Percentiles rank a stretch among this genome's conserved stretches.
These are phyloP conservation scores for Drosophila atroscutellata DNA, from an alignment of 2,888 invertebrate species.

Conservation along the genomic window DNA sequence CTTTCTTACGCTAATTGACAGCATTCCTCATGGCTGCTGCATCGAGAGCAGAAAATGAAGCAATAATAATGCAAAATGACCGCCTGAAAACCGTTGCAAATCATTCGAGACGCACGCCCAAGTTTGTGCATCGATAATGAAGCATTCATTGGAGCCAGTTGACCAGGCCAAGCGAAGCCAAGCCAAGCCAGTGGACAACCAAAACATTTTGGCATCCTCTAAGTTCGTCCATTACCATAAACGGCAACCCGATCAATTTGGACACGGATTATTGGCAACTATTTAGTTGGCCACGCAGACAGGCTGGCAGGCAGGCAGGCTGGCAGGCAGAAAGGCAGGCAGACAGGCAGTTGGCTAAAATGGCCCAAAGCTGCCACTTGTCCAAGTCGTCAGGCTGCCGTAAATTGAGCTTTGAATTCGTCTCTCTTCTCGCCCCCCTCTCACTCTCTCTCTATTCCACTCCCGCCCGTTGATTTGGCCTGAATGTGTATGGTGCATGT, in stretches of 20 bases:
- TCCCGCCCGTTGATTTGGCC: constrained; percentile 54
- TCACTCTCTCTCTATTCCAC: background rate
- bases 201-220: constrained; percentile 74
- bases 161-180: constrained; percentile 5
- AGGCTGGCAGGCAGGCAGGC: constrained; percentile 13
- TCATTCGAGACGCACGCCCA: constrained; percentile 65
- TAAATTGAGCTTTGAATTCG: constrained; percentile 69
- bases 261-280: constrained; percentile 81
- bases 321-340: constrained; percentile 10
- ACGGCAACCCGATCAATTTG: constrained; percentile 79
- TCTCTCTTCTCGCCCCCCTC: constrained; percentile 4
- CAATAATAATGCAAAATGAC: constrained; percentile 73
- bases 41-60: constrained; percentile 59
- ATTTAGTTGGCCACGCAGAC: constrained; percentile 58
- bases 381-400: constrained; percentile 62
- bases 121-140: constrained; percentile 77
- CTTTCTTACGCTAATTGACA: constrained; percentile 62
- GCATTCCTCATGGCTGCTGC: constrained; percentile 41
- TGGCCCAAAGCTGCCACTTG: constrained; percentile 70
- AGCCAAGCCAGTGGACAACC: constrained; percentile 33
- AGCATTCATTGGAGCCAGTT: constrained; percentile 33
- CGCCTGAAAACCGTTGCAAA: constrained; percentile 64
- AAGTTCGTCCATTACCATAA: constrained; percentile 83
- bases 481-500: constrained; percentile 73
- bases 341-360: constrained; percentile 47